Percentiles rank a stretch among this genome's conserved stretches.
phyloP scores from a whole-genome alignment of 2,888 invertebrate genomes.

The Eristalinus sepulchralis region DNA sequence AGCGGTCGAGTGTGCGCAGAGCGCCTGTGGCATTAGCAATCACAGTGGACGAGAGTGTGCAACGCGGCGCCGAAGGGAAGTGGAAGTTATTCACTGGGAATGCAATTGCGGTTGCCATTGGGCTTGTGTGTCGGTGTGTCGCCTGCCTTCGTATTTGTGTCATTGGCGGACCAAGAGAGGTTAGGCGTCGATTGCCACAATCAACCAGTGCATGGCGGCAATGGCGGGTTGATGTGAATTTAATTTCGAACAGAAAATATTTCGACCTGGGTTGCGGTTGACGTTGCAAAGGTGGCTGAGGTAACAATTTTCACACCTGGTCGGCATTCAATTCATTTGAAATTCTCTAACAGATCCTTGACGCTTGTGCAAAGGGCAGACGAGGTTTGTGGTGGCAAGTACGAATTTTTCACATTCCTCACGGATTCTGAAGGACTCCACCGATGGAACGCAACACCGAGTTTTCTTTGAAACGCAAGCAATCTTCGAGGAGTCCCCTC shows the following conservation, averaged over 20 bases:
- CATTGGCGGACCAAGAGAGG: neutral
- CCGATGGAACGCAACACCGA: too few species aligned
- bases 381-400: neutral
- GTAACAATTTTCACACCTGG: neutral
- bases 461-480: too few species aligned
- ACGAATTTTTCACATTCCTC: too few species aligned
- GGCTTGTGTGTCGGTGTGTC: too few species aligned
- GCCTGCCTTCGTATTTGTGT: neutral
- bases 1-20: slow-evolving; percentile 15
- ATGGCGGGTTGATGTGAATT: neutral
- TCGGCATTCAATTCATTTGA: neutral
- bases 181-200: neutral
- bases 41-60: slow-evolving; percentile 9
- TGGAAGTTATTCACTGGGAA: neutral
- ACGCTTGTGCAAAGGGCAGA: neutral
- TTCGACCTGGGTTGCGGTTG: neutral
- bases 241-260: neutral
- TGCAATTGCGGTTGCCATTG: neutral
- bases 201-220: neutral
- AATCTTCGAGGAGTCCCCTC: too few species aligned
- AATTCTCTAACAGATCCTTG: neutral
- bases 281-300: neutral
- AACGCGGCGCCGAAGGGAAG: neutral
- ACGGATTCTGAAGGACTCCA: too few species aligned
- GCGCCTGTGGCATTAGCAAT: slow-evolving; percentile 41